These are phyloP conservation scores for Tarsius wallacei DNA, from an alignment of 2,797 vertebrate genomes.

Conservation along the genomic window DNA sequence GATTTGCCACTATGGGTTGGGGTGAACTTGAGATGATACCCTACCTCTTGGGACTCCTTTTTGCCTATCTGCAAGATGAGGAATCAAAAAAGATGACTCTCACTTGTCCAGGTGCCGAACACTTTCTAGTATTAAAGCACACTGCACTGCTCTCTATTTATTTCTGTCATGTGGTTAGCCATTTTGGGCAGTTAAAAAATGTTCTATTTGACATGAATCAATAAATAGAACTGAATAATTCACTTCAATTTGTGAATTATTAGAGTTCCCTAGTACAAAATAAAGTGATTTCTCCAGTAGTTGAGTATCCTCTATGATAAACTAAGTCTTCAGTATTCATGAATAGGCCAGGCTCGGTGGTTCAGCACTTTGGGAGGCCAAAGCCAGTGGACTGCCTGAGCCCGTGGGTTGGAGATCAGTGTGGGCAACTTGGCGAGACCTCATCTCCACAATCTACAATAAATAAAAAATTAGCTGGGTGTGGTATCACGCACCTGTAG, in stretches of 20 bases:
- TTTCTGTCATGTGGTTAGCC: background rate
- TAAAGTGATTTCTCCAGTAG: background rate
- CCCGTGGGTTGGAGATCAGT: no score
- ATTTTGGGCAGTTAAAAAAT: background rate
- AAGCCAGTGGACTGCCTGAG: no score
- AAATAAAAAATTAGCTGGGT: no score
- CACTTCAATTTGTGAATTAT: background rate
- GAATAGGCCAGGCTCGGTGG: background rate
- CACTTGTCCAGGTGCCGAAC: background rate
- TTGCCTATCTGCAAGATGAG: fast-evolving
- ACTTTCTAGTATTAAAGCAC: background rate
- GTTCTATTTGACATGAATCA: background rate
- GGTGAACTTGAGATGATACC: background rate
- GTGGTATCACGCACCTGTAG: no score
- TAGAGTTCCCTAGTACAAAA: background rate
- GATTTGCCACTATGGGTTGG: fast-evolving
- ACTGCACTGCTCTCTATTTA: background rate
- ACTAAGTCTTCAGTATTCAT: background rate
- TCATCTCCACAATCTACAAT: no score
- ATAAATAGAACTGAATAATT: background rate
- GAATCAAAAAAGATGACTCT: background rate
- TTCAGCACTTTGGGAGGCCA: no score
- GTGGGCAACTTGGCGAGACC: no score
- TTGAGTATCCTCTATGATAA: background rate
- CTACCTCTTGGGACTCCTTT: background rate